These are phyloP conservation scores for Timema podura DNA, from an alignment of 2,888 invertebrate species.

Conservation along the genomic window DNA sequence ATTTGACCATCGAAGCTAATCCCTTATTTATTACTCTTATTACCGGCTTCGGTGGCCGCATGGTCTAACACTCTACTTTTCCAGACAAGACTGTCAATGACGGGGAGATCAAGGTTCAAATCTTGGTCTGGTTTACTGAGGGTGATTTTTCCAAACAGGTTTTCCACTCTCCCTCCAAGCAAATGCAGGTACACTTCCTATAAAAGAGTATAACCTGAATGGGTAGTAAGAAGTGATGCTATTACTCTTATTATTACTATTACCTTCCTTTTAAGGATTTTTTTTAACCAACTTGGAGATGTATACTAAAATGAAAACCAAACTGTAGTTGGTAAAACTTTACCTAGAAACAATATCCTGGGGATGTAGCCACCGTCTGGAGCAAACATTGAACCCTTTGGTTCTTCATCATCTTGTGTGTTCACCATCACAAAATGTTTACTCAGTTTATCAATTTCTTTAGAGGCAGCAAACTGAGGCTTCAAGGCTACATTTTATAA, in stretches of 20 bases:
- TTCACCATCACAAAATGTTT: constrained; percentile 63
- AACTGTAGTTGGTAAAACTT: constrained; percentile 15
- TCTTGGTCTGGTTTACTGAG: too few species aligned
- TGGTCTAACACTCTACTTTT: too few species aligned
- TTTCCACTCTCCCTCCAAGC: too few species aligned
- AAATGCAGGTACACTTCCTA: too few species aligned
- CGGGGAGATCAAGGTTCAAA: too few species aligned
- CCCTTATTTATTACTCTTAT: too few species aligned
- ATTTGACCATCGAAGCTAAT: too few species aligned
- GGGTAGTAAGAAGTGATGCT: too few species aligned
- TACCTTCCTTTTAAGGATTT: constrained; percentile 5
- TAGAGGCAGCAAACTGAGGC: constrained; percentile 56
- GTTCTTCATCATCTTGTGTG: constrained; percentile 56
- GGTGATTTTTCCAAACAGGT: too few species aligned
- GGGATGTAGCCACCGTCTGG: constrained; percentile 68
- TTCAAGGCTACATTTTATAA: constrained; percentile 48
- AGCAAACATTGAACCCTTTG: constrained; percentile 48
- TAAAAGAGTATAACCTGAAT: too few species aligned
- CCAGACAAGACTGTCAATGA: too few species aligned
- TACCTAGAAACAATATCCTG: constrained; percentile 59
- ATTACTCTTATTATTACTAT: not conserved
- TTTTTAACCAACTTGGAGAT: not conserved
- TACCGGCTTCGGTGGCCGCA: too few species aligned
- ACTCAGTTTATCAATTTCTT: constrained; percentile 55
- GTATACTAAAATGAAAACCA: constrained; percentile 8